A percentile compares a stretch with the other conserved stretches of the same genome.
phyloP scores from a whole-genome alignment of 2,888 invertebrate genomes.

The Nephrotoma guestfalica region DNA sequence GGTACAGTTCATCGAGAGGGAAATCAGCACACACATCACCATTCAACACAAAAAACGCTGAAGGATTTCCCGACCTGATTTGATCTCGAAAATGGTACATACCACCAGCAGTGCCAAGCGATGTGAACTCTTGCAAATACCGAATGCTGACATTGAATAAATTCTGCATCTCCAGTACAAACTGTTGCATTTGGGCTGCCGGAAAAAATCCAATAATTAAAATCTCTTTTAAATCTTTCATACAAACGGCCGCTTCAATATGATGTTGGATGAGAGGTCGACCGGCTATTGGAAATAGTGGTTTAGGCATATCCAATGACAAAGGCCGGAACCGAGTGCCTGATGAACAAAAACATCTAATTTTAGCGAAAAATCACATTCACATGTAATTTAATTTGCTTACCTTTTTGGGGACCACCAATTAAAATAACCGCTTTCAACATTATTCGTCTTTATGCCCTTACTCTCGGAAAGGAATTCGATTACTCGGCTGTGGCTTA shows the following conservation, averaged over 20 bases:
- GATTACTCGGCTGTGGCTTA: neutral
- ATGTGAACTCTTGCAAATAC: conserved; percentile 92
- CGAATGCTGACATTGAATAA: conserved; percentile 68
- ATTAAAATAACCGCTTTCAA: conserved; percentile 80
- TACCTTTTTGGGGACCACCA: conserved; percentile 91
- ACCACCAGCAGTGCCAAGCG: conserved; percentile 92
- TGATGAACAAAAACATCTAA: conserved; percentile 25
- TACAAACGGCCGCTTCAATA: conserved; percentile 77
- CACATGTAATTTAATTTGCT: conserved; percentile 4
- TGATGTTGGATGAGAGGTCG: conserved; percentile 93
- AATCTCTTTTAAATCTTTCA: conserved; percentile 75
- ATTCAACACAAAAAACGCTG: conserved; percentile 87
- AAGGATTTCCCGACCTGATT: conserved; percentile 73
- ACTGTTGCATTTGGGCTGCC: conserved; percentile 66
- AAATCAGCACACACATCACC: conserved; percentile 98
- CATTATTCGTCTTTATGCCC: conserved; percentile 31
- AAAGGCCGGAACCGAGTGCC: conserved; percentile 95
- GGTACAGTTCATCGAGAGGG: conserved; percentile 67
- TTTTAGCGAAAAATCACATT: neutral
- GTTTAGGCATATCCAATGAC: conserved; percentile 94
- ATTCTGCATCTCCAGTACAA: conserved; percentile 73
- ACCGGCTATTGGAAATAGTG: conserved; percentile 93
- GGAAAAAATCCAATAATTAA: conserved; percentile 90
- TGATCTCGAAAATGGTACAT: conserved; percentile 95
- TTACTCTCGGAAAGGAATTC: neutral